Conservation (phyloP, 2,113 vertebrate genomes). For the cattle (Bos taurus) region ARS-UCD2.0 NC_037336.1:93163501-93164000, state of each 20-base stretch:
- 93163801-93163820: no score
- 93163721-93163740: neutral
- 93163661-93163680: accelerated
- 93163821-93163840: accelerated
- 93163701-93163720: neutral
- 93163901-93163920: neutral
- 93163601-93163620: neutral
- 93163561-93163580: neutral
- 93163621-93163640: no score
- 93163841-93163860: accelerated
- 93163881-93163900: neutral
- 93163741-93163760: neutral
- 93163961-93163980: no score
- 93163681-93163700: neutral
- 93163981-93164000: no score
- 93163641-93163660: accelerated
- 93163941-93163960: no score
- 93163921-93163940: no score
- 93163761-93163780: accelerated
- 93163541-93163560: neutral
- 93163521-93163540: neutral
- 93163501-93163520: neutral
- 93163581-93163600: neutral
- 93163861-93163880: neutral
- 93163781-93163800: neutral